Evolutionary conservation across 2,113 vertebrate species (phyloP).

Genomic region (Mola mola): DNA sequence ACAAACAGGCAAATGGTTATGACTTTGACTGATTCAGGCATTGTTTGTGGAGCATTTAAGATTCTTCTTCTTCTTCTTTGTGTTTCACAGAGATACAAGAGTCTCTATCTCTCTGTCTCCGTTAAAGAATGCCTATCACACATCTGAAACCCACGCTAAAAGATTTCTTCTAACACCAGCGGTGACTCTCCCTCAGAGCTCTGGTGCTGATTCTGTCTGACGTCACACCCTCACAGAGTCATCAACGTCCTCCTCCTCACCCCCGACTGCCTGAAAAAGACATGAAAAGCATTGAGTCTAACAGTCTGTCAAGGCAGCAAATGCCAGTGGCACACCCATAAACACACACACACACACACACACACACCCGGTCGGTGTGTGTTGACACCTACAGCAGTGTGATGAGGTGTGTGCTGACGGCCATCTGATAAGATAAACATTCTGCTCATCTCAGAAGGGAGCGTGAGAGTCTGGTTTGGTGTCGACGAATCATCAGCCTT

Average conservation of each 20-base stretch:
- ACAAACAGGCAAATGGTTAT: conserved; percentile 8
- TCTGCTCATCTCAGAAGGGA: conserved; percentile 16
- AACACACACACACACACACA: conserved; percentile 11
- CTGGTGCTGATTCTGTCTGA: conserved; percentile 40
- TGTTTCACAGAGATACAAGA: conserved; percentile 30
- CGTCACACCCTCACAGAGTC: conserved; percentile 19
- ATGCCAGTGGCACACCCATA: conserved; percentile 10
- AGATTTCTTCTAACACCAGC: conserved; percentile 39
- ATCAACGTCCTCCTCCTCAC: background rate
- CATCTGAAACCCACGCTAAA: conserved; percentile 38
- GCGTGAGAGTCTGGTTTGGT: background rate
- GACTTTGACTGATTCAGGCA: conserved; percentile 27
- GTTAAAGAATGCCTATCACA: conserved; percentile 27
- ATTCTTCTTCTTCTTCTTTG: conserved; percentile 11
- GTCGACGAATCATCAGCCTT: background rate
- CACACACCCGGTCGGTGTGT: background rate
- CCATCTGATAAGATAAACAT: conserved; percentile 27
- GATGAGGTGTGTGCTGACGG: no score
- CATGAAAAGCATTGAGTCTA: conserved; percentile 40
- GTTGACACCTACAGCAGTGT: conserved; percentile 17
- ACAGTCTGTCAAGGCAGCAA: conserved; percentile 30
- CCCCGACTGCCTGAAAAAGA: conserved; percentile 14
- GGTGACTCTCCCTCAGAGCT: conserved; percentile 40
- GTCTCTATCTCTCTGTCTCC: background rate
- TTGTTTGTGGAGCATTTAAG: conserved; percentile 27